Percentiles rank a stretch among this genome's conserved stretches.
Evolutionary conservation across 1,140 invertebrate genomes (phyloP).

Genomic region (Agrypnia vestita): DNA sequence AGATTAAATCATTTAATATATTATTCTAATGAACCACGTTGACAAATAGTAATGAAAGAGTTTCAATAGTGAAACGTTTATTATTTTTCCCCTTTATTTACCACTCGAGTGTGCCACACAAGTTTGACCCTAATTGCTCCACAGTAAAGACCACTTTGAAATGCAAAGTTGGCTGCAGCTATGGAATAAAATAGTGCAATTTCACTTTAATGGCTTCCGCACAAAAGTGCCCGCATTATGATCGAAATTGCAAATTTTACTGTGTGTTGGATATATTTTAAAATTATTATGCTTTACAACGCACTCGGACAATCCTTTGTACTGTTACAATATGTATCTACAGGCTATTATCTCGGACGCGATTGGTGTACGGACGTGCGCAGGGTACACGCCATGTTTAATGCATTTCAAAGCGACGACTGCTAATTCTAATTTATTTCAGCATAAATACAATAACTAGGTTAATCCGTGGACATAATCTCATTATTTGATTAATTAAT

Average conservation of each 20-base stretch:
- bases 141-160: conserved; percentile 10
- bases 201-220: conserved; percentile 46
- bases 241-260: conserved; percentile 47
- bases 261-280: conserved; percentile 45
- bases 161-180: conserved; percentile 24
- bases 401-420: too few relatives aligned
- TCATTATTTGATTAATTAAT: too few relatives aligned
- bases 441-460: too few relatives aligned
- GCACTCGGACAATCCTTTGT: conserved; percentile 2
- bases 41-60: background rate
- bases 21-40: too few relatives aligned
- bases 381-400: too few relatives aligned
- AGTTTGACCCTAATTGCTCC: background rate
- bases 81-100: background rate
- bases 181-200: conserved; percentile 34
- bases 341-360: too few relatives aligned
- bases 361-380: too few relatives aligned
- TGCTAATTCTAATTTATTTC: too few relatives aligned
- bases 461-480: too few relatives aligned
- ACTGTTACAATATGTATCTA: too few relatives aligned
- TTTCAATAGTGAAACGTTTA: background rate
- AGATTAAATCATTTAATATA: too few relatives aligned
- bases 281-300: conserved; percentile 5
- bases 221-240: conserved; percentile 25
- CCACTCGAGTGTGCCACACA: background rate